Evolutionary conservation across 2,113 vertebrate genomes (phyloP), one percentile per base, ranked within the genome.

Genomic region (Lophotis ruficrista): DNA sequence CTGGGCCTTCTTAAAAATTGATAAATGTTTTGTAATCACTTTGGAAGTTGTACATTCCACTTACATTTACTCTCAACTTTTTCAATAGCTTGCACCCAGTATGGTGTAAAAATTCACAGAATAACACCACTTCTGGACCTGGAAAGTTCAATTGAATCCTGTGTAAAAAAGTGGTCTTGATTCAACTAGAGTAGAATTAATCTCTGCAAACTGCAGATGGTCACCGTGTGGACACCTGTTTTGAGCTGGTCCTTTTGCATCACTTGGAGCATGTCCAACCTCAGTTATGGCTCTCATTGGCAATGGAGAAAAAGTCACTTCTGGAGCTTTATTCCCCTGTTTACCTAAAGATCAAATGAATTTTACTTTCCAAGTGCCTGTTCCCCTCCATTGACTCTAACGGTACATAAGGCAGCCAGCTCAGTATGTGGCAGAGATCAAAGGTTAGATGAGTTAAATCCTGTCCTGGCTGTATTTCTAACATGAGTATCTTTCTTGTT

Each of bases 271-370:
- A 50, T 16, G 14, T 88, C 79, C 57, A 72, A 75, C 24, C 35
- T 92, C 38, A 31, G 9, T 68, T 92, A 51, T 6, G 13, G 69
- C 72, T 76, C 24, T 85, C 23, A 48, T 0, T 76, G 54, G 56
- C 68, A 81, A 17, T 31, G n/a, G 53, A 86, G 79, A 21, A 90
- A 41, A 80, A 77, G 28, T 70, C 17, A 58, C 31, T 73, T 90
- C 50, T 58, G 72, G 28, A 86, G 47, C 37, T 92, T 91, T 73
- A 66, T 83, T 92, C 24, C 33, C 31, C 50, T 88, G 15, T 89
- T 95, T 92, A 85, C 75, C n/a, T 83, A 73, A 90, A 79, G 50
- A 73, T 47, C 37, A 88, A 73, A 80, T 83, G 88, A 86, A 86
- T 83, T 76, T 83, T 93, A 38, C 48, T n/a, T 94, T 50, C 30